A percentile compares a stretch with the other conserved stretches of the same genome.
Evolutionary conservation across 2,888 invertebrate genomes (phyloP).

Genomic region (Conchocele bisecta): DNA sequence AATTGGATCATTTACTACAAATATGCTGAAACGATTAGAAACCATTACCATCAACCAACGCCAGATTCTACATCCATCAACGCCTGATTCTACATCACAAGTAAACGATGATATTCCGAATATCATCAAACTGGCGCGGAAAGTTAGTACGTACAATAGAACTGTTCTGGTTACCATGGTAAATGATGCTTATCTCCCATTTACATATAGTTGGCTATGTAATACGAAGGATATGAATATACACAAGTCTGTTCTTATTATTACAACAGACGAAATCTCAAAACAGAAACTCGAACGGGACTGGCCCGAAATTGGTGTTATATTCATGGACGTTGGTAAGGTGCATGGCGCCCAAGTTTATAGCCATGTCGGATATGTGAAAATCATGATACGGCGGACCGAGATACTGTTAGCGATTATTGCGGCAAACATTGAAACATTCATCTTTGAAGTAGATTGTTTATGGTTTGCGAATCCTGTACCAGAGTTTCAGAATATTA

Average conservation of each 20-base stretch:
- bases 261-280: constrained; percentile 63
- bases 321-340: constrained; percentile 44
- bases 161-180: constrained; percentile 66
- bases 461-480: constrained; percentile 69
- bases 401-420: constrained; percentile 57
- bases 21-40: no score
- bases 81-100: no score
- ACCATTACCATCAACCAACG: no score
- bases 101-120: no score
- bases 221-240: constrained; percentile 68
- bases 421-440: constrained; percentile 55
- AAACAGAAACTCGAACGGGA: constrained; percentile 55
- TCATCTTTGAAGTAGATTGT: constrained; percentile 73
- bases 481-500: constrained; percentile 43
- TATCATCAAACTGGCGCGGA: no score
- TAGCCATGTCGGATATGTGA: constrained; percentile 69
- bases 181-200: constrained; percentile 67
- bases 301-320: constrained; percentile 66
- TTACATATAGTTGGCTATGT: constrained; percentile 69
- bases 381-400: constrained; percentile 66
- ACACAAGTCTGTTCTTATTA: constrained; percentile 65
- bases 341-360: constrained; percentile 62
- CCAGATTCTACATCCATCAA: no score
- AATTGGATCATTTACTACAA: no score
- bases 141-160: constrained; percentile 30